Conservation (phyloP, 2,888 invertebrate genomes). For the Xylocampa areola region DNA sequence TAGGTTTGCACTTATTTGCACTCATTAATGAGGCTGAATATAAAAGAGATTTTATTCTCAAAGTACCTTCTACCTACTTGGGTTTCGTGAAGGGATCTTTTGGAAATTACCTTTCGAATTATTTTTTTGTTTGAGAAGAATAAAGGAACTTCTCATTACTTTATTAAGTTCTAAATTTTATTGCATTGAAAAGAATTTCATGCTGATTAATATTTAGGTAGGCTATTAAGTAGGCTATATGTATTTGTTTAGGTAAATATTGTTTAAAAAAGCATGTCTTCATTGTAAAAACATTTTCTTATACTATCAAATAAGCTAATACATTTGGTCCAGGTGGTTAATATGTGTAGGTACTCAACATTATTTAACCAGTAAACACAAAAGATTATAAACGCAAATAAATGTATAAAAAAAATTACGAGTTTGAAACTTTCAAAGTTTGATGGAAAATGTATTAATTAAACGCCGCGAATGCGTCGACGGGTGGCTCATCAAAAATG, state of each 20-base stretch:
- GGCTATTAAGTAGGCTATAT: too few species aligned
- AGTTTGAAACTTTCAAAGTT: constrained; percentile 76
- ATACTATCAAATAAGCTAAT: neutral
- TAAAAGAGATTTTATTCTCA: constrained; percentile 60
- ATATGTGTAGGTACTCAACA: constrained; percentile 17
- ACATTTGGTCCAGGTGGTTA: constrained; percentile 3
- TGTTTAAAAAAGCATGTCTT: too few species aligned
- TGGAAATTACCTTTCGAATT: neutral
- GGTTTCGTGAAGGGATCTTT: neutral
- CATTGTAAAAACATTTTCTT: too few species aligned
- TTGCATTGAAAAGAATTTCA: too few species aligned
- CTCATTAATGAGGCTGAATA: constrained; percentile 69
- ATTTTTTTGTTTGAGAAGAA: too few species aligned
- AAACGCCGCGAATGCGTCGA: constrained; percentile 82
- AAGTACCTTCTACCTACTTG: constrained; percentile 2
- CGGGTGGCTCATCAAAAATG: constrained; percentile 88
- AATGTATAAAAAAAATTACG: constrained; percentile 66
- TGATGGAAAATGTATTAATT: constrained; percentile 88
- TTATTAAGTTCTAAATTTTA: too few species aligned
- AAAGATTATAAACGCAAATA: constrained; percentile 48
- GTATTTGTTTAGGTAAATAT: too few species aligned
- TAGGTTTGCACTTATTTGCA: constrained; percentile 66
- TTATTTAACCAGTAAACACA: constrained; percentile 28
- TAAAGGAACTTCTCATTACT: too few species aligned
- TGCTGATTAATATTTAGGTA: too few species aligned